These are phyloP conservation scores for Endomychus coccineus DNA, from an alignment of 2,888 invertebrate species.

Conservation along the genomic window DNA sequence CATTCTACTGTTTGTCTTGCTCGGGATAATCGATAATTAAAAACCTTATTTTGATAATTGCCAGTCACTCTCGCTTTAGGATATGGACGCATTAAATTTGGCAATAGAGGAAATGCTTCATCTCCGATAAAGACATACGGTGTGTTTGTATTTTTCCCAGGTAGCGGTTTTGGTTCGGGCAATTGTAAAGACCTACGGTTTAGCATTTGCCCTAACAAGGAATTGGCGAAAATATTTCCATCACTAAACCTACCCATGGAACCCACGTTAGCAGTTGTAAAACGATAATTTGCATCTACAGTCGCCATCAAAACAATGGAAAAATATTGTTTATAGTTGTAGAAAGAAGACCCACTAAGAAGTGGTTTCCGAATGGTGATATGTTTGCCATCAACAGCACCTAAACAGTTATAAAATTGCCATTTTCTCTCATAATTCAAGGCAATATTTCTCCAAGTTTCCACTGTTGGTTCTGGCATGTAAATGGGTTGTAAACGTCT, in stretches of 20 bases:
- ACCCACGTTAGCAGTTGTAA: constrained; percentile 27
- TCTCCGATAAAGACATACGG: constrained; percentile 21
- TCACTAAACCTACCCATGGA: constrained; percentile 28
- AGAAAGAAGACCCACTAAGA: constrained; percentile 27
- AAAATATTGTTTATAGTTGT: constrained; percentile 29
- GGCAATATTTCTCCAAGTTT: constrained; percentile 26
- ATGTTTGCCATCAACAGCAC: constrained; percentile 30
- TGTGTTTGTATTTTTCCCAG: constrained; percentile 11
- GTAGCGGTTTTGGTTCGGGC: constrained; percentile 7
- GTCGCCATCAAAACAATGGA: constrained; percentile 28
- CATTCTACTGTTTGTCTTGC: constrained; percentile 14
- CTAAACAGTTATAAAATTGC: constrained; percentile 28
- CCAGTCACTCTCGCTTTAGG: too few relatives aligned
- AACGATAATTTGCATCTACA: constrained; percentile 28
- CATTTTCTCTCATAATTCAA: constrained; percentile 26
- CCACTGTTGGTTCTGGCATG: constrained; percentile 21
- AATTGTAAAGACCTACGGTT: background rate
- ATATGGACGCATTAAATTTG: constrained; percentile 24
- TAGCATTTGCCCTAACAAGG: constrained; percentile 14
- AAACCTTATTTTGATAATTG: too few relatives aligned
- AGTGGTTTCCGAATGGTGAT: constrained; percentile 25
- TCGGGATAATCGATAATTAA: constrained; percentile 18
- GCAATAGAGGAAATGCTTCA: constrained; percentile 23
- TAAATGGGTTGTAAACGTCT: constrained; percentile 22
- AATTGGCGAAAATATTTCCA: constrained; percentile 26